Evolutionary conservation across 2,888 invertebrate genomes (phyloP), one percentile per base, ranked within the genome.

Genomic region (Ichneumon xanthorius): DNA sequence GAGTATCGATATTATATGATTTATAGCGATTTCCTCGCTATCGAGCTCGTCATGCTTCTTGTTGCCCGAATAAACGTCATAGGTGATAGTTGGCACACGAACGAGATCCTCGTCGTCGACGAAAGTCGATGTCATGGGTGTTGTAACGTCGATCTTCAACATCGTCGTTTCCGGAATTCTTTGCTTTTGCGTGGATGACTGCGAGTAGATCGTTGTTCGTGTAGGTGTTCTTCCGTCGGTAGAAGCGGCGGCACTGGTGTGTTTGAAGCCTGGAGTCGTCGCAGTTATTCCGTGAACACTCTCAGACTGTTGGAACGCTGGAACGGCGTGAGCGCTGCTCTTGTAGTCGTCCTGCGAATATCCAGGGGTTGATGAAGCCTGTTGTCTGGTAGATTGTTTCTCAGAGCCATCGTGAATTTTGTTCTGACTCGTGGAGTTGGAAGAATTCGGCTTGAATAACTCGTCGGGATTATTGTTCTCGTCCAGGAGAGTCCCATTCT

Each of bases 1-100:
- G 19, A 95, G 88, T 70, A 95, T 93, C 0, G 94, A 94, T 45
- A 95, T 92, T 14, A 95, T 95, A 55, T 95, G 94, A 87, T 94
- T 94, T 61, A 95, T 95, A 3, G 94, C 94, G 78, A 94, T 91
- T 87, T 94, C 90, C 87, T 94, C 91, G 75, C 92, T 90, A 80
- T 93, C 92, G 82, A 89, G 78, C 67, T 91, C 87, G 84, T 93
- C 91, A 85, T 93, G 85, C 81, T 93, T 93, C 81, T 93, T 92
- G 58, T 92, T 93, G 4, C 92, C 93, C 0, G 90, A 91, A 14
- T 91, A 90, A 0, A 86, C 88, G 40, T 92, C 91, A 30, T 92
- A 91, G 7, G 91, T 92, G 14, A 94, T 92, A 0, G 94, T 94
- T 22, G 94, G 94, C 4, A 94, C 93, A 53, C 93, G 89, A 0